These are phyloP conservation scores for Microtus ochrogaster DNA, from an alignment of 2,113 vertebrate species.

Conservation along the genomic window DNA sequence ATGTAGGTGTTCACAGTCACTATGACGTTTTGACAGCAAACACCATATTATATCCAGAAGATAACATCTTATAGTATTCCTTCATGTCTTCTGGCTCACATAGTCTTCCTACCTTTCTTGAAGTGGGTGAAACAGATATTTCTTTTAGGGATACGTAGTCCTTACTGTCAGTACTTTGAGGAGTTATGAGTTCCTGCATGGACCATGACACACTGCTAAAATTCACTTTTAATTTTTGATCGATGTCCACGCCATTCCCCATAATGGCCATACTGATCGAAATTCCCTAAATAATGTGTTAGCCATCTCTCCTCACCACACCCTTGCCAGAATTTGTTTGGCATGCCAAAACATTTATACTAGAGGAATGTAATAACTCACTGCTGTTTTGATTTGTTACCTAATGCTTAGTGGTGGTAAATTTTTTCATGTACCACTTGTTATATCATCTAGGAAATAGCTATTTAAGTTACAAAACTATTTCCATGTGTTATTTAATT, in stretches of 20 bases:
- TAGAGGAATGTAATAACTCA: not conserved
- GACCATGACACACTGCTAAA: no score
- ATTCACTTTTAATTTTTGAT: not conserved
- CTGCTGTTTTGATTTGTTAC: not conserved
- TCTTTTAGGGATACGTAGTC: no score
- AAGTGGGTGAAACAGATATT: no score
- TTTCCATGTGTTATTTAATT: slow-evolving; percentile 5
- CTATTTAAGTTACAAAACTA: not conserved
- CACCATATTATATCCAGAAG: not conserved
- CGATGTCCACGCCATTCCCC: no score
- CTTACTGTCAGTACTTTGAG: not conserved
- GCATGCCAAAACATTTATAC: not conserved
- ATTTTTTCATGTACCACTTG: not conserved
- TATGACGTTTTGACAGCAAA: not conserved
- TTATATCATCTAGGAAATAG: not conserved
- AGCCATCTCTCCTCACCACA: no score
- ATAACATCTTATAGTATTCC: not conserved
- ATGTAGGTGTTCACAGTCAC: not conserved
- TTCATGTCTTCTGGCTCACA: no score
- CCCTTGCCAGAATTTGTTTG: not conserved
- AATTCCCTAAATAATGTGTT: not conserved
- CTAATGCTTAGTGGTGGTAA: not conserved
- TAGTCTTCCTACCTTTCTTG: not conserved
- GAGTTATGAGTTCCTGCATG: not conserved
- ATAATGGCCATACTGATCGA: not conserved